These are phyloP conservation scores for Trypoxylon attenuatum DNA, from an alignment of 2,888 invertebrate genomes.

Conservation along the genomic window DNA sequence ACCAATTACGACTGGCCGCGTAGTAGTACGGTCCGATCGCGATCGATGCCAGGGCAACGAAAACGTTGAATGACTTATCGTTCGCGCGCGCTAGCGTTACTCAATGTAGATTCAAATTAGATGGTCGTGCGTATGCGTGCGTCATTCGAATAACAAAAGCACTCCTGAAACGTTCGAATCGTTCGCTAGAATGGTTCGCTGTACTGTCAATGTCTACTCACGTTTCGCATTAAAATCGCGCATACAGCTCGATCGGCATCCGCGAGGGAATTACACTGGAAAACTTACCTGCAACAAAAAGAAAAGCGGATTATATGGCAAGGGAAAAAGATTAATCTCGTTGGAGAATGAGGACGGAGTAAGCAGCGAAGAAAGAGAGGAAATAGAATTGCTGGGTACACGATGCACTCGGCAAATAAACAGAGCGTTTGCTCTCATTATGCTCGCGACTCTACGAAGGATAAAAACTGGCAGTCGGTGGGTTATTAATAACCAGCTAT, in stretches of 20 bases:
- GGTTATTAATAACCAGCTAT: slow-evolving; percentile 28
- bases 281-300: slow-evolving; percentile 56
- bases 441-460: not conserved
- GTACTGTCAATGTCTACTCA: slow-evolving; percentile 34
- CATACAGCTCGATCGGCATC: not conserved
- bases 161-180: slow-evolving; percentile 24
- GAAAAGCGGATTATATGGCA: slow-evolving; percentile 1
- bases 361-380: not conserved
- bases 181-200: slow-evolving; percentile 4
- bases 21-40: slow-evolving; percentile 15
- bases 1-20: slow-evolving; percentile 16
- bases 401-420: not conserved
- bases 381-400: not conserved
- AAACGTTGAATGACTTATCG: slow-evolving; percentile 19
- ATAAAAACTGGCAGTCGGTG: not conserved
- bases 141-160: slow-evolving; percentile 28
- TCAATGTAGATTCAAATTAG: not conserved
- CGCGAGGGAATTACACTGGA: not conserved
- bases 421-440: not conserved
- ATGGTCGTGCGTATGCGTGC: not conserved
- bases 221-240: not conserved
- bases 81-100: slow-evolving; percentile 10
- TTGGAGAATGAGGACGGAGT: not conserved
- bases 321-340: not conserved
- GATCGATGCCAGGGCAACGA: slow-evolving; percentile 10